Base-by-base conservation (phyloP, 2,797 vertebrate species). In the Phaenicophaeus curvirostris region DNA sequence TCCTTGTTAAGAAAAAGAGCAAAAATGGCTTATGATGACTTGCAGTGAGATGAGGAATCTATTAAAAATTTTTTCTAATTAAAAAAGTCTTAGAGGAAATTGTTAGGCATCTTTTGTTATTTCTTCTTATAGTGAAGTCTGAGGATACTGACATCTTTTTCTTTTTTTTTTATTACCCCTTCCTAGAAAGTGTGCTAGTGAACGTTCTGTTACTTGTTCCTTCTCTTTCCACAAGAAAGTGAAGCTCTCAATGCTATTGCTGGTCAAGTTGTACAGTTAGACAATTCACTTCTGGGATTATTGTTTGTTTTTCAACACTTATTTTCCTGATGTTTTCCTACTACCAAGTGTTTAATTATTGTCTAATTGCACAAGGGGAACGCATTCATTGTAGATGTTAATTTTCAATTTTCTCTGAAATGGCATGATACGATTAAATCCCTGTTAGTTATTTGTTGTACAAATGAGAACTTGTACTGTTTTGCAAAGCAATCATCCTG, bases 371-470 rank as follows among this genome's bases (percentile, higher is more conserved):
- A 59, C 55, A 21, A 20, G 27, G 82, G 76, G 59, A 30, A 25
- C 54, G 87, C 92, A 89, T 95, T 94, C 68, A 55, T 90, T 95
- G 58, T 61, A 59, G 80, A 51, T 73, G 50, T 91, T 93, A 92
- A 84, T 87, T 87, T 75, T 51, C 37, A 57, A 1, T 90, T 93
- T 72, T 69, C 39, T 78, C 33, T 72, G 18, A 61, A 73, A 63
- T n/a, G 72, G 35, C 25, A 9, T 86, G 55, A 63, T 78, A 2
- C 12, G 41, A 59, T 84, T 87, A 93, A 95, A 75, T 16, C 11
- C 12, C 44, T 76, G 46, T 51, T 89, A 76, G 35, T 88, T 95
- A 50, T 48, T 89, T 87, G 23, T 66, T 39, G 41, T 51, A 41
- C 48, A 86, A 72, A 72, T 50, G 25, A 82, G 35, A 72, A 55